Conservation (phyloP, 53 echinoderm and acorn worm genomes). For the Astropecten irregularis region DNA sequence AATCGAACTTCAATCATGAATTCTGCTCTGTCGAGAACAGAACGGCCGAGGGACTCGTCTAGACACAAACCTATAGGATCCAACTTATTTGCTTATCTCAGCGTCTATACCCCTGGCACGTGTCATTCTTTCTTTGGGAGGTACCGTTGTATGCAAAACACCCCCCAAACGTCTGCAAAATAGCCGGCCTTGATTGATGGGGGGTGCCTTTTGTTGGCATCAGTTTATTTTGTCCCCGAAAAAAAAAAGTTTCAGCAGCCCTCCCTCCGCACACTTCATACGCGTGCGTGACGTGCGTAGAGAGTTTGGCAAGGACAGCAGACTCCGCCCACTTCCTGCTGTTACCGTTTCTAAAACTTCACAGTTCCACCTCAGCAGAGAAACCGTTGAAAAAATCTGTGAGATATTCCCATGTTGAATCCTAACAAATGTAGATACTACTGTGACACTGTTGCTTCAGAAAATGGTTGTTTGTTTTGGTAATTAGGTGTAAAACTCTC, state of each 20-base stretch:
- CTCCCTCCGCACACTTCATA: conserved; percentile 22
- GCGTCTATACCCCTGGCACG: conserved; percentile 19
- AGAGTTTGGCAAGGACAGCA: conserved; percentile 10
- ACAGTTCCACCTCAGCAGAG: not conserved
- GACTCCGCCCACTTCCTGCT: conserved; percentile 27
- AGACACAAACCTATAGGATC: too few species aligned
- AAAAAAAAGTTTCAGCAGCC: conserved; percentile 38
- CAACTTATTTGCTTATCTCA: conserved; percentile 34
- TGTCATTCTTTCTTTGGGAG: conserved; percentile 23
- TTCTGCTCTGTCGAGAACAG: too few species aligned
- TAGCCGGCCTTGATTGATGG: not conserved
- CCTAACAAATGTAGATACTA: too few species aligned
- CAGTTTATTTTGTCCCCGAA: conserved; percentile 21
- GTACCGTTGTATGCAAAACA: conserved; percentile 28
- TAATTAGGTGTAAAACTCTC: too few species aligned
- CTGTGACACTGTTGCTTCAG: not conserved
- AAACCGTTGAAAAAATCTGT: too few species aligned
- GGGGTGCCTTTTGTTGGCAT: conserved; percentile 39
- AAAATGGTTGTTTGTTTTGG: not conserved
- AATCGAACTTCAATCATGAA: too few species aligned
- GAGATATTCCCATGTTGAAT: too few species aligned
- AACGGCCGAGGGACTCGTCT: too few species aligned
- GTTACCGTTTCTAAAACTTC: conserved; percentile 6
- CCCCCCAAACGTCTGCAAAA: not conserved
- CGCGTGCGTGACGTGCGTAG: conserved; percentile 43